Evolutionary conservation across 1,140 invertebrate genomes (phyloP).

Genomic region (Megathymus violae): DNA sequence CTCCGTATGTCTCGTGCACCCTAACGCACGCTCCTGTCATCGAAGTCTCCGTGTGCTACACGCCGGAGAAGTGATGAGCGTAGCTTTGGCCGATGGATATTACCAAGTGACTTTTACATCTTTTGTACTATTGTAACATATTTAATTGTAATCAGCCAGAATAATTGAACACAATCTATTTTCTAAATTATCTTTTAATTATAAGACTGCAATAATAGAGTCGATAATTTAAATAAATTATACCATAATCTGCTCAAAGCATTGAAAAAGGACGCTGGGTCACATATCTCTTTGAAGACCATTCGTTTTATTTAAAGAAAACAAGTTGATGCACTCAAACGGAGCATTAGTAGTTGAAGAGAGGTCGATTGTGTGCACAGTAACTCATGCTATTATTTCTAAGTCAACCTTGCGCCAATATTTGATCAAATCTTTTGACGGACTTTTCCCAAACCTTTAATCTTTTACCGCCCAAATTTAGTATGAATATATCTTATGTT

Average conservation of each 20-base stretch:
- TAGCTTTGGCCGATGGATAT: no score
- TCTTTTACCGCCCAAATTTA: constrained; percentile 65
- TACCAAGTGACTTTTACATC: no score
- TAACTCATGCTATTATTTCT: constrained; percentile 80
- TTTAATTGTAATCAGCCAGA: no score
- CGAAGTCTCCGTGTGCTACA: no score
- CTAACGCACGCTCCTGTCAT: no score
- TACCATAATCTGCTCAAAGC: background rate
- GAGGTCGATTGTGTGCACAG: constrained; percentile 63
- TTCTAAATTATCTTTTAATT: no score
- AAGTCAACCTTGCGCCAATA: constrained; percentile 66
- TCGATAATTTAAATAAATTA: no score
- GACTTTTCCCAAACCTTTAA: constrained; percentile 59
- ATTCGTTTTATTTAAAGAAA: constrained; percentile 74
- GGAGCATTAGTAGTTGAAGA: constrained; percentile 65
- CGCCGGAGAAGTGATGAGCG: no score
- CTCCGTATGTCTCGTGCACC: no score
- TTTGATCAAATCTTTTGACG: constrained; percentile 75
- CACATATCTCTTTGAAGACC: constrained; percentile 45
- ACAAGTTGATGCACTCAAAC: constrained; percentile 70
- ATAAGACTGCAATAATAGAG: no score
- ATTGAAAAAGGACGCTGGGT: constrained; percentile 28
- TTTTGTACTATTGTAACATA: no score
- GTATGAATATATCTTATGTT: constrained; percentile 23
- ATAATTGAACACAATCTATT: no score